phyloP scores from a whole-genome alignment of 2,113 vertebrate genomes.

The Donacobius atricapilla region DNA sequence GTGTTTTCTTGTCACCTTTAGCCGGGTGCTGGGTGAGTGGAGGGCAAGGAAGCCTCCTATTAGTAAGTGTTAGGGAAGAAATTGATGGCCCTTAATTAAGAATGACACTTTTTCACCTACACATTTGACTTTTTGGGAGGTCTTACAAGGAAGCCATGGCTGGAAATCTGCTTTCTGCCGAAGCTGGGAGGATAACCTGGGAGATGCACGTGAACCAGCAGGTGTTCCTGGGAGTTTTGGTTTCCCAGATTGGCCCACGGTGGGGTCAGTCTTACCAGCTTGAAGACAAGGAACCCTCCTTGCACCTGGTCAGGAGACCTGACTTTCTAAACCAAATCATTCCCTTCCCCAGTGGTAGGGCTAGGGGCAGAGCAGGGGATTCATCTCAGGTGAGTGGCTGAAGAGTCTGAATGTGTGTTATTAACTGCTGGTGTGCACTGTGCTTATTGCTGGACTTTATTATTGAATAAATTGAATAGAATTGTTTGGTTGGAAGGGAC shows the following conservation, averaged over 20 bases:
- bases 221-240: neutral
- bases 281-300: neutral
- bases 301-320: neutral
- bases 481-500: neutral
- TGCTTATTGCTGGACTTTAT: neutral
- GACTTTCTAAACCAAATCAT: neutral
- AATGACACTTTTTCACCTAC: neutral
- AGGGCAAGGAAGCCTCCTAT: neutral
- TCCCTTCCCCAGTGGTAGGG: rapidly evolving
- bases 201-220: neutral
- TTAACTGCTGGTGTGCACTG: neutral
- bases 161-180: neutral
- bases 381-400: neutral
- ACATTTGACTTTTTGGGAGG: neutral
- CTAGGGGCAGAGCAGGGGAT: rapidly evolving
- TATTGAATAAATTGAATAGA: neutral
- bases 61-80: neutral
- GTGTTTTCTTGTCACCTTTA: neutral
- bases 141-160: neutral
- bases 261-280: neutral
- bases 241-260: neutral
- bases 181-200: neutral
- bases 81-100: neutral
- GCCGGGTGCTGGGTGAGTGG: neutral
- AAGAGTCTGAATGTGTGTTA: neutral